phyloP scores from a whole-genome alignment of 2,888 invertebrate species.

The Eutolmus rufibarbis region DNA sequence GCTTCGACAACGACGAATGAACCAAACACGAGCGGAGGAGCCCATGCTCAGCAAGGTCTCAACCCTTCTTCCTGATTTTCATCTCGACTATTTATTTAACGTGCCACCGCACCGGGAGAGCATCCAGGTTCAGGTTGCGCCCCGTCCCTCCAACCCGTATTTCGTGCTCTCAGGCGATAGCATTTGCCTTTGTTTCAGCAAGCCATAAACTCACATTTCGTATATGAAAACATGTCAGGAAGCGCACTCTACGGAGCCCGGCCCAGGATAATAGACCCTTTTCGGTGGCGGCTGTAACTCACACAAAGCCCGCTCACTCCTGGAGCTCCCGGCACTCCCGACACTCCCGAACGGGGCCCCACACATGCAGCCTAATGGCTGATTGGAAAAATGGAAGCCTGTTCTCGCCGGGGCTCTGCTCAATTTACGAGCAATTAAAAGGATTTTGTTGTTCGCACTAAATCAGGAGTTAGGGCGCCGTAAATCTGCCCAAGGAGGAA shows the following conservation, averaged over 20 bases:
- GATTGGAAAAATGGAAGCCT: conserved; percentile 47
- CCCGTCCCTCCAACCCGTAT: conserved; percentile 39
- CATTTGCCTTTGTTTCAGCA: conserved; percentile 46
- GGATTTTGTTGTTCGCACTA: conserved; percentile 48
- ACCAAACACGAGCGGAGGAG: conserved; percentile 37
- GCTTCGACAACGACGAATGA: conserved; percentile 44
- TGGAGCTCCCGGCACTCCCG: neutral
- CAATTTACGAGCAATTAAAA: conserved; percentile 49
- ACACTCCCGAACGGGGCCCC: neutral
- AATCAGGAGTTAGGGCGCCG: conserved; percentile 45
- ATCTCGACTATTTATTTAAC: conserved; percentile 42
- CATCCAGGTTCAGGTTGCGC: neutral
- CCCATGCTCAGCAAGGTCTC: conserved; percentile 26
- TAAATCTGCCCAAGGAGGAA: conserved; percentile 42
- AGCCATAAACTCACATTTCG: conserved; percentile 48
- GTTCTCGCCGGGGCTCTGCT: conserved; percentile 26
- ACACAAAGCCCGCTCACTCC: conserved; percentile 27
- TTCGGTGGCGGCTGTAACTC: conserved; percentile 32
- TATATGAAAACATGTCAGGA: conserved; percentile 47
- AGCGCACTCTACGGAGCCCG: conserved; percentile 37
- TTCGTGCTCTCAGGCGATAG: conserved; percentile 32
- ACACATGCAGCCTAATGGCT: conserved; percentile 45
- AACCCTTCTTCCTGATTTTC: conserved; percentile 44
- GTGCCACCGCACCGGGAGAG: conserved; percentile 26
- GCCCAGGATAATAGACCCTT: conserved; percentile 34